Percentiles rank a stretch among this genome's conserved stretches.
Evolutionary conservation across 2,113 vertebrate genomes (phyloP).

Genomic region (sheep (Ovis aries)): DNA sequence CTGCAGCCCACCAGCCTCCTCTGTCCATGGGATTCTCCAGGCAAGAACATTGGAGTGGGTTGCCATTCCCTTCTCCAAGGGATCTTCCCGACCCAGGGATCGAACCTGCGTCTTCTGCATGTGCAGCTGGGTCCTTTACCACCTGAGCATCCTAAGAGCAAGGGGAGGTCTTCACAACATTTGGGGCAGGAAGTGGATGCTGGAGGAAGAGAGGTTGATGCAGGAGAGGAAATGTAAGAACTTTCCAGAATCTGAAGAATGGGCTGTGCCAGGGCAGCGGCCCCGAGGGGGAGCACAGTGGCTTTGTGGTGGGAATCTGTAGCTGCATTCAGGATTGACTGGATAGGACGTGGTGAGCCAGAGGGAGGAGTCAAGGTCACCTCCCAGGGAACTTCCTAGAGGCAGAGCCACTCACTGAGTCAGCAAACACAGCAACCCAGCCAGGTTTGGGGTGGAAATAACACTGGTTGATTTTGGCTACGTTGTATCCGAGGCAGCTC

Average conservation of each 20-base stretch:
- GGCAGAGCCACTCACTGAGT: neutral
- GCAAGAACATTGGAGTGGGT: neutral
- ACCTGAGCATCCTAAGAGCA: neutral
- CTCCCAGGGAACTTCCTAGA: neutral
- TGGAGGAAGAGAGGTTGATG: neutral
- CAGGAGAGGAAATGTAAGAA: neutral
- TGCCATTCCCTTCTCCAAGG: neutral
- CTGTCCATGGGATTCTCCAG: neutral
- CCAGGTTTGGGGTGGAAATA: neutral
- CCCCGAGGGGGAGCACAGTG: neutral
- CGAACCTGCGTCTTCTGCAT: neutral
- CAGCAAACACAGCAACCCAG: neutral
- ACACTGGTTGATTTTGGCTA: neutral
- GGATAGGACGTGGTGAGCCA: neutral
- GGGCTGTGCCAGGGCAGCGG: neutral
- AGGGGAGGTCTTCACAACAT: neutral
- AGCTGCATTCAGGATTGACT: neutral
- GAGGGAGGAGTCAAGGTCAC: fast-evolving
- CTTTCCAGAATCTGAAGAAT: neutral
- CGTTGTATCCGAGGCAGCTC: neutral
- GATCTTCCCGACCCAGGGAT: neutral
- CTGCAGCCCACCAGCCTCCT: neutral
- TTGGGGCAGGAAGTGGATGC: neutral
- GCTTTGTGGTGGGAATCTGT: neutral
- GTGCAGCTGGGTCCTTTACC: neutral